Evolutionary conservation across 2,113 vertebrate species (phyloP), one percentile per base, ranked within the genome.

Genomic region (Oenanthe oenanthe): DNA sequence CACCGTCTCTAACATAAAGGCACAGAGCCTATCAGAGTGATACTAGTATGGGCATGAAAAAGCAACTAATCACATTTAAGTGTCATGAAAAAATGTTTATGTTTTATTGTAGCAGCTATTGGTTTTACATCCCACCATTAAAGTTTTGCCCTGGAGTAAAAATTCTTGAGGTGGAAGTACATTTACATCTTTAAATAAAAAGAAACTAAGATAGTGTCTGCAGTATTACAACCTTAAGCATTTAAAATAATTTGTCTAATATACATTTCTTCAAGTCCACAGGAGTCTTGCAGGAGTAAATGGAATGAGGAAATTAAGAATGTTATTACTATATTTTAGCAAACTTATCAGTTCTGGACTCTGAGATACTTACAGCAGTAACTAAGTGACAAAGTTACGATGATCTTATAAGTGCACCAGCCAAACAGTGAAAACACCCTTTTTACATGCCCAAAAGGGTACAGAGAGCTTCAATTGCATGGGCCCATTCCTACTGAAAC

Each of bases 61-160:
- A 93, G 88, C 66, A 96, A 96, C 85, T 94, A 95, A 96, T 96
- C 94, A 94, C 56, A 95, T 88, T 92, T 89, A 92, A 96, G 71
- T 97, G 95, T 95, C 96, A 97, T 43, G 63, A 93, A 96, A 93
- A 96, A 97, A 97, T 96, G 92, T 89, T 93, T 92, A 67, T 89
- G 66, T 61, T 93, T 95, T 92, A 95, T 66, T 93, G 25, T 85
- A 95, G 95, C 85, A 83, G 91, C 96, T 97, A 94, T 42, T 93
- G 51, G 84, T 88, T 95, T 96, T 96, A 96, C 56, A 93, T 56
- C 32, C 77, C 6, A 4, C 56, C 66, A 87, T 94, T 90, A 96
- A 82, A 85, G 79, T 86, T 94, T 62, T 95, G 89, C 85, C 89
- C 85, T 89, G 73, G 43, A 96, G 93, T 83, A 85, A 96, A 96